Evolutionary conservation across 2,888 invertebrate species (phyloP).

Genomic region (Ormyrus rosae): DNA sequence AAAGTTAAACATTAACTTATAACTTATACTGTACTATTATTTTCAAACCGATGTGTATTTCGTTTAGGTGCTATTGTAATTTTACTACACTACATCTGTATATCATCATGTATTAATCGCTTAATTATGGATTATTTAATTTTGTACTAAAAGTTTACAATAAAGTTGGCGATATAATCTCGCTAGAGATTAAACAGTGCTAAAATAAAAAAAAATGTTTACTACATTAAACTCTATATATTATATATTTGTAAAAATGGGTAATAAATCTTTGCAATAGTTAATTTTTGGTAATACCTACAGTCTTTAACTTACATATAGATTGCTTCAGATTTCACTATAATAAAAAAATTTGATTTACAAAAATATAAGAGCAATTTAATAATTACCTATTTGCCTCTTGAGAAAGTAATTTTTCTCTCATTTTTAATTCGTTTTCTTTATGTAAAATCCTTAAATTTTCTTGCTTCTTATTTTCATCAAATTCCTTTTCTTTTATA

Average conservation of each 20-base stretch:
- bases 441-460: constrained; percentile 65
- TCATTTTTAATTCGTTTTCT: constrained; percentile 67
- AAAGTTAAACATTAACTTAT: too few relatives aligned
- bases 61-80: too few relatives aligned
- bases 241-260: constrained; percentile 1
- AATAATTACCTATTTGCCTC: constrained; percentile 67
- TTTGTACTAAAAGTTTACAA: too few relatives aligned
- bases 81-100: too few relatives aligned
- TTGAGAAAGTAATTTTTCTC: constrained; percentile 67
- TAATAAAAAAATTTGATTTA: too few relatives aligned
- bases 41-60: too few relatives aligned
- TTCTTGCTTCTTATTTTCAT: constrained; percentile 63
- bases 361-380: background rate
- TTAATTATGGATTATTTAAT: too few relatives aligned
- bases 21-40: too few relatives aligned
- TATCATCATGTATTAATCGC: too few relatives aligned
- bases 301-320: background rate
- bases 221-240: background rate
- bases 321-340: too few relatives aligned
- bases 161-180: too few relatives aligned
- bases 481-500: constrained; percentile 66
- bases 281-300: background rate
- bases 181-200: too few relatives aligned
- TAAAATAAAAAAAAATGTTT: constrained; percentile 26
- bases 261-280: background rate